Conservation (phyloP, 2,888 invertebrate genomes). For the Nudaria mundana region DNA sequence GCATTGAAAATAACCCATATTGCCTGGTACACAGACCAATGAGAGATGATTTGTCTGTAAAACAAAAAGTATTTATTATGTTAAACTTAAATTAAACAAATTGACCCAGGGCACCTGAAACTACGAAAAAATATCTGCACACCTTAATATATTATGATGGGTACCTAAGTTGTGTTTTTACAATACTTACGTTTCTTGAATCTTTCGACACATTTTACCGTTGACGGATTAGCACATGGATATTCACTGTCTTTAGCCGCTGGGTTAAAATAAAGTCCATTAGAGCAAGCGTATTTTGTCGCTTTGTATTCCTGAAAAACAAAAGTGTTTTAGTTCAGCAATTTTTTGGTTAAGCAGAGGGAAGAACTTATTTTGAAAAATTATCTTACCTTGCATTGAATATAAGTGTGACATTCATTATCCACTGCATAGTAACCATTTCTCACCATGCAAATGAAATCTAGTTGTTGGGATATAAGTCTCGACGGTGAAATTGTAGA, state of each 20-base stretch:
- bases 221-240: slow-evolving; percentile 89
- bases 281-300: slow-evolving; percentile 85
- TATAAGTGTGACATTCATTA: slow-evolving; percentile 85
- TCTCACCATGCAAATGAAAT: slow-evolving; percentile 26
- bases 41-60: slow-evolving; percentile 24
- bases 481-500: slow-evolving; percentile 1
- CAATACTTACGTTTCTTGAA: slow-evolving; percentile 50
- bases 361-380: neutral
- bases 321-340: neutral
- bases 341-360: neutral
- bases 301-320: slow-evolving; percentile 74
- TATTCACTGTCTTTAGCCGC: slow-evolving; percentile 80
- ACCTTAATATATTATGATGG: no score
- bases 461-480: slow-evolving; percentile 4
- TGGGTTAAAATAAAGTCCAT: slow-evolving; percentile 87
- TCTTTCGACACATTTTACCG: slow-evolving; percentile 85
- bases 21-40: slow-evolving; percentile 36
- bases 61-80: neutral
- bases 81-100: no score
- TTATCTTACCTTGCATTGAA: slow-evolving; percentile 78
- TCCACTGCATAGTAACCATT: slow-evolving; percentile 62
- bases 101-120: no score
- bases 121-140: neutral
- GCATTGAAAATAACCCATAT: slow-evolving; percentile 46
- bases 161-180: no score